Conservation (phyloP, 1,140 invertebrate genomes). For the Oncopodura yosiiana region DNA sequence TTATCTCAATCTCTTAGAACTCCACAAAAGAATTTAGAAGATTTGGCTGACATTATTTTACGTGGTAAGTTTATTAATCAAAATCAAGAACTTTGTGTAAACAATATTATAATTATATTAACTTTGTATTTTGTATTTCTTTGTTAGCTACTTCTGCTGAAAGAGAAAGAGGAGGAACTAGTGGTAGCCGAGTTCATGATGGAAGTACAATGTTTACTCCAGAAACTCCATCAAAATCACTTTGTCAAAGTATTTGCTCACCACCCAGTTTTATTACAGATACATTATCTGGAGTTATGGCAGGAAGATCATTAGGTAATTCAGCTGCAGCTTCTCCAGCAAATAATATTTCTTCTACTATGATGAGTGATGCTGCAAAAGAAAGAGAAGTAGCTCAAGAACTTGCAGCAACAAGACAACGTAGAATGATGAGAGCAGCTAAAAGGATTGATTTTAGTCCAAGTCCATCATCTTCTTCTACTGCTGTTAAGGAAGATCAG, state of each 20-base stretch:
- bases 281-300: not conserved
- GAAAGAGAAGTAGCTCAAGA: not conserved
- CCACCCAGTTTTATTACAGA: slow-evolving; percentile 24
- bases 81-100: too few species aligned
- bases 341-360: too few species aligned
- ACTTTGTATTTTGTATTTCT: too few species aligned
- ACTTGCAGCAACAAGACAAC: slow-evolving; percentile 4
- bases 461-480: not conserved
- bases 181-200: too few species aligned
- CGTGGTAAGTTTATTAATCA: not conserved
- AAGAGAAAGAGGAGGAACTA: too few species aligned
- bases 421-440: slow-evolving; percentile 10
- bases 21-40: slow-evolving; percentile 23
- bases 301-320: not conserved
- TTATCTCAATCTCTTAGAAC: slow-evolving; percentile 13
- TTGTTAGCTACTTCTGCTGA: too few species aligned
- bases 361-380: too few species aligned
- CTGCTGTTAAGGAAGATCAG: too few species aligned
- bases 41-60: slow-evolving; percentile 30
- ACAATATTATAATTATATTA: too few species aligned
- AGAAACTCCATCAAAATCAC: slow-evolving; percentile 24
- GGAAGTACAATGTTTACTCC: not conserved
- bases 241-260: slow-evolving; percentile 23
- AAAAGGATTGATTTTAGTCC: slow-evolving; percentile 3
- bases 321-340: not conserved